These are phyloP conservation scores for Eutrigla gurnardus DNA, from an alignment of 2,797 vertebrate species.

Conservation along the genomic window DNA sequence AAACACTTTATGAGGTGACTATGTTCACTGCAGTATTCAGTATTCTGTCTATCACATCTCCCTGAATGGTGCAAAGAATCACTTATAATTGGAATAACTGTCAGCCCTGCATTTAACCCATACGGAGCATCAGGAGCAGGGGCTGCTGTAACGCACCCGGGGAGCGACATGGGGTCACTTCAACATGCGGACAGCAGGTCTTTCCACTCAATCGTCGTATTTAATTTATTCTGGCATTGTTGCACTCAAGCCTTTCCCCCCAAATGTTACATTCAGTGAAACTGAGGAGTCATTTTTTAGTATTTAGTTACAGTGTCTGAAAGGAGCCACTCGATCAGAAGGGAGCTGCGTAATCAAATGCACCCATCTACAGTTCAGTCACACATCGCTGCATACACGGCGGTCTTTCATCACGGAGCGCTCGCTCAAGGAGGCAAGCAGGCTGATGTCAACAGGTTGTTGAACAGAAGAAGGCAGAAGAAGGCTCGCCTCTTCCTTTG, in stretches of 20 bases:
- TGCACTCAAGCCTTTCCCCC: not conserved
- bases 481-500: slow-evolving; percentile 18
- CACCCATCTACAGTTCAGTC: slow-evolving; percentile 15
- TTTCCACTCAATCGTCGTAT: not conserved
- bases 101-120: not conserved
- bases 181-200: too few relatives aligned
- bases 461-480: slow-evolving; percentile 19
- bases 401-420: slow-evolving; percentile 11
- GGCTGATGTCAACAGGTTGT: slow-evolving; percentile 31
- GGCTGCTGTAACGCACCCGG: too few relatives aligned
- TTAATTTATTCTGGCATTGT: not conserved
- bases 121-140: too few relatives aligned
- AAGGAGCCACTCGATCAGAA: slow-evolving; percentile 12
- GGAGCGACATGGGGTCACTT: too few relatives aligned
- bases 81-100: not conserved
- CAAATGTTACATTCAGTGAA: not conserved
- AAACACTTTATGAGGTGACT: not conserved
- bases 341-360: not conserved
- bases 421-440: slow-evolving; percentile 10
- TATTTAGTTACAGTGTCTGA: slow-evolving; percentile 3
- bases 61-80: not conserved
- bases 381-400: not conserved
- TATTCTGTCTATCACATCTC: not conserved
- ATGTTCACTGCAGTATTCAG: not conserved
- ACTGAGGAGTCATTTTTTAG: not conserved